Conservation (phyloP, 2,888 invertebrate species). For the Brachyptera putata region DNA sequence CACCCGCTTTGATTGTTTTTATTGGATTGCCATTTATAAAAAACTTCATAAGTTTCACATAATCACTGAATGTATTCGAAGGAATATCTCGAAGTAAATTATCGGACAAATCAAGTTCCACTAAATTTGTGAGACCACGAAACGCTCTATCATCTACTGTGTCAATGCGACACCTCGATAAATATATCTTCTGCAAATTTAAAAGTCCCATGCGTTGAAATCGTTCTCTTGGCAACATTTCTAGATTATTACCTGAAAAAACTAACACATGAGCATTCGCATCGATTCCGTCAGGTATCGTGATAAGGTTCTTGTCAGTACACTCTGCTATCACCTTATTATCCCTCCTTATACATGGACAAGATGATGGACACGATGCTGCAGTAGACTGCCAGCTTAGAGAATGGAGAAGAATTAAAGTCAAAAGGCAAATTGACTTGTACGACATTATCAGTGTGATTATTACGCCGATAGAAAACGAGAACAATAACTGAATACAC, state of each 20-base stretch:
- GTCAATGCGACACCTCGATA: slow-evolving; percentile 72
- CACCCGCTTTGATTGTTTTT: slow-evolving; percentile 61
- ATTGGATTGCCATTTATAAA: slow-evolving; percentile 80
- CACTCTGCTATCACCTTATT: slow-evolving; percentile 90
- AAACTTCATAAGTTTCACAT: slow-evolving; percentile 77
- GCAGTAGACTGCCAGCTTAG: slow-evolving; percentile 32
- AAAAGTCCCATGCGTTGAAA: slow-evolving; percentile 74
- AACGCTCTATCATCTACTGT: slow-evolving; percentile 77
- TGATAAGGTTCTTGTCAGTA: slow-evolving; percentile 67
- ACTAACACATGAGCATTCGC: slow-evolving; percentile 84
- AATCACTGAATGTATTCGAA: slow-evolving; percentile 70
- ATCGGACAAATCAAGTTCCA: slow-evolving; percentile 81
- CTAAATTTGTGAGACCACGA: slow-evolving; percentile 77
- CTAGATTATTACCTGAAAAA: slow-evolving; percentile 76
- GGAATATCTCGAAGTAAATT: slow-evolving; percentile 77
- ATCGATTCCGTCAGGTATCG: slow-evolving; percentile 75
- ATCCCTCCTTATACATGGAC: slow-evolving; percentile 88
- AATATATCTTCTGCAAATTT: slow-evolving; percentile 82
- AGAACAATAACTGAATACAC: no score
- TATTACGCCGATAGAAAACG: background rate
- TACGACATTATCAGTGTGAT: background rate
- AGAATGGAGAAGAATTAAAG: slow-evolving; percentile 22
- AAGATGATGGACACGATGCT: slow-evolving; percentile 68
- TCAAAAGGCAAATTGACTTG: background rate
- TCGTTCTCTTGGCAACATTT: slow-evolving; percentile 70